Base-by-base conservation (phyloP, 2,113 vertebrate genomes). In the Cheilinus undulatus region DNA sequence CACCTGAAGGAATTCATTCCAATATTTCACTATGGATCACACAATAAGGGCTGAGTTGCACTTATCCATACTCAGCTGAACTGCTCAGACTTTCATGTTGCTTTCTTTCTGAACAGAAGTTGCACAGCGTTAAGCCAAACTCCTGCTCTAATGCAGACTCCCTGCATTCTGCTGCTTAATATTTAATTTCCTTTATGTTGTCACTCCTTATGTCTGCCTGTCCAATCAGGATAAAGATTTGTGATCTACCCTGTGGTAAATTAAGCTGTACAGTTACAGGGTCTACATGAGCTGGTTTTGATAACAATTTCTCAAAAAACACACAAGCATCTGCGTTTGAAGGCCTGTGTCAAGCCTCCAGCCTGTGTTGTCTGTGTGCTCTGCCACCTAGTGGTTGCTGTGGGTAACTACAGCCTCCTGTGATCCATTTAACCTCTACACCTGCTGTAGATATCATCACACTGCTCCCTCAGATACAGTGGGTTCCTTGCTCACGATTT, bases 381-480 rank as follows among this genome's bases (percentile, higher is more conserved):
- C n/a, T 88, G 89, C 92, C 93, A 93, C 88, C 92, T 84, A 92
- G 92, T 92, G 92, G 91, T 36, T 7, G 10, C 12, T 67, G 20
- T 0, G 3, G 32, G 32, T 66, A 43, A 28, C 7, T 75, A 34
- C 61, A 1, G 4, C 69, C 59, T 15, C 62, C 40, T 20, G 13
- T 64, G 66, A 75, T 70, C 34, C 7, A 20, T 86, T 80, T 80
- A 73, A 76, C 61, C 63, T 81, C 9, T 30, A 53, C 62, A 84
- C 84, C 64, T 80, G 79, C 50, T 54, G 49, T 7, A 50, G 20
- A 53, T 20, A 32, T 30, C 27, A 6, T 6, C 23, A 14, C 27
- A n/a, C 20, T 43, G n/a, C 58, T 51, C 40, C 13, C 9, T 43
- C 30, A 30, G 45, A 64, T 49, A 1, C 50, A 20, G 19, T 11